Evolutionary conservation across 2,797 vertebrate species (phyloP).

Genomic region (Argya squamiceps): DNA sequence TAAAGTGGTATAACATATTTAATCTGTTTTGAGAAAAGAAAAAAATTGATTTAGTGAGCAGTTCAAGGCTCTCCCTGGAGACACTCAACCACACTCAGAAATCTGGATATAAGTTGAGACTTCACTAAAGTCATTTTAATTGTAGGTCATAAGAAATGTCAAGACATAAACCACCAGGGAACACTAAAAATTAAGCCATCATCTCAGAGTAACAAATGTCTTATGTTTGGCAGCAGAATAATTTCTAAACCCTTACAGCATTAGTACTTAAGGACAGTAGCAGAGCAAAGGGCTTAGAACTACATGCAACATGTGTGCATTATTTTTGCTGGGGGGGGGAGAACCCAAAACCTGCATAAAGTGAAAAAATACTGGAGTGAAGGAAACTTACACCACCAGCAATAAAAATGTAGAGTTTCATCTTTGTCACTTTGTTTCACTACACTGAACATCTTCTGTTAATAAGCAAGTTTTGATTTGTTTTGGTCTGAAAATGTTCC

Average conservation of each 20-base stretch:
- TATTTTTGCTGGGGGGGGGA: not conserved
- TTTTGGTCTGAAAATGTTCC: not conserved
- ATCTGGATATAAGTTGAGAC: conserved; percentile 23
- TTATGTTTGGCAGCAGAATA: not conserved
- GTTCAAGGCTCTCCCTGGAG: conserved; percentile 33
- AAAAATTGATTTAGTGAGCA: conserved; percentile 55
- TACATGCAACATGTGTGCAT: not conserved
- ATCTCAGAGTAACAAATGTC: conserved; percentile 23
- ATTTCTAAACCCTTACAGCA: not conserved
- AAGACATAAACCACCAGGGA: conserved; percentile 42
- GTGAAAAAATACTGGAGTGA: not conserved
- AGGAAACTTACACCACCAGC: not conserved
- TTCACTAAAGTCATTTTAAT: conserved; percentile 21
- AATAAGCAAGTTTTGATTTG: not conserved
- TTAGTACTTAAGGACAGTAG: not conserved
- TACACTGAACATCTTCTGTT: not conserved
- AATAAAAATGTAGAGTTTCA: not conserved
- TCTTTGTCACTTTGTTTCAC: not conserved
- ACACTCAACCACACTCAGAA: conserved; percentile 7
- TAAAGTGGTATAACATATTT: conserved; percentile 54
- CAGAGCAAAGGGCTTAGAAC: not conserved
- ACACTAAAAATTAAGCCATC: conserved; percentile 56
- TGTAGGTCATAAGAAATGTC: conserved; percentile 46
- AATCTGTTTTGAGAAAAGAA: conserved; percentile 61
- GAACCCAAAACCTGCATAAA: not conserved